A percentile compares a stretch with the other conserved stretches of the same genome.
Evolutionary conservation across 1,140 invertebrate genomes (phyloP).

Genomic region (Drosophila bifasciata): DNA sequence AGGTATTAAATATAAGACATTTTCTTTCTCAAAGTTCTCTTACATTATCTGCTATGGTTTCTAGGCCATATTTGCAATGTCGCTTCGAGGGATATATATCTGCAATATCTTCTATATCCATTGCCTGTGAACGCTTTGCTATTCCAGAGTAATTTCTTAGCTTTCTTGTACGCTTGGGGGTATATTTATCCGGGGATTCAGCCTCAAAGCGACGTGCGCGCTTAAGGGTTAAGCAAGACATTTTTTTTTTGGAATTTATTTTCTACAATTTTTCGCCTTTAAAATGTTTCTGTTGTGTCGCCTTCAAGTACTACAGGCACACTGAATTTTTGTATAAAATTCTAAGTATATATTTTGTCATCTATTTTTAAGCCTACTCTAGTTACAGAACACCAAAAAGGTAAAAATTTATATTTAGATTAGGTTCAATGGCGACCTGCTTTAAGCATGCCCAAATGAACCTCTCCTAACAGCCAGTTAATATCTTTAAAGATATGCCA

Average conservation of each 20-base stretch:
- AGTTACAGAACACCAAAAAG: too few species aligned
- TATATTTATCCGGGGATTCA: neutral
- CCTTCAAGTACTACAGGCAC: neutral
- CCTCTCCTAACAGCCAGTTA: too few species aligned
- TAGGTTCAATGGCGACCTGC: too few species aligned
- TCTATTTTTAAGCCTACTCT: neutral
- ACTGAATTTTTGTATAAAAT: neutral
- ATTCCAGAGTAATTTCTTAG: too few species aligned
- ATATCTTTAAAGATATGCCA: neutral
- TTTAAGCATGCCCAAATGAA: too few species aligned
- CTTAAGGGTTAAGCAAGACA: conserved; percentile 14
- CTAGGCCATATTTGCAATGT: too few species aligned
- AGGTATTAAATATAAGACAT: too few species aligned
- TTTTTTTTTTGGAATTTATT: neutral
- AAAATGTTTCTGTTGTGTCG: conserved; percentile 1
- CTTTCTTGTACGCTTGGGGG: neutral
- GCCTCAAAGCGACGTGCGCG: neutral
- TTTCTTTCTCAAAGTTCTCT: neutral
- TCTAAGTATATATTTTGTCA: neutral
- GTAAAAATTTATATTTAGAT: too few species aligned
- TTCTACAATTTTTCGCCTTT: too few species aligned
- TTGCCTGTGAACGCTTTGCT: too few species aligned
- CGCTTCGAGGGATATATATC: neutral
- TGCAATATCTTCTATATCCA: too few species aligned
- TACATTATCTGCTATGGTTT: neutral